These are phyloP conservation scores for Mustelus asterias DNA, from an alignment of 2,113 vertebrate genomes.

Conservation along the genomic window DNA sequence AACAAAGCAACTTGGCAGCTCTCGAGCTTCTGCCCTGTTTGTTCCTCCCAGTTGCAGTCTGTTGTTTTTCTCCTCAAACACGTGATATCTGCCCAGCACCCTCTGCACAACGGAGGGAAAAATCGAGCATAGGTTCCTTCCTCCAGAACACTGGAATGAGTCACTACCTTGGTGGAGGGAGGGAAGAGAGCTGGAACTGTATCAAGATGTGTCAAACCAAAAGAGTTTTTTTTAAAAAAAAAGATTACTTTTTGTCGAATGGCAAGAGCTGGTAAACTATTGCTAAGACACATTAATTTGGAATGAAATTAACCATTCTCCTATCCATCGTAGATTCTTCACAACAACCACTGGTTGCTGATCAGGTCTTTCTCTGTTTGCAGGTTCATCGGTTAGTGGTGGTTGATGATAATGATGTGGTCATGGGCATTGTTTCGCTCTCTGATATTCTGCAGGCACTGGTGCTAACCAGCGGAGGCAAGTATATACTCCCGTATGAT, in stretches of 20 bases:
- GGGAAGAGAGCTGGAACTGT: neutral
- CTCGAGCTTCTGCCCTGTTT: neutral
- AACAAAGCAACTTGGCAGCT: neutral
- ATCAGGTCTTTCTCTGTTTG: conserved; percentile 16
- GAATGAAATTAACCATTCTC: neutral
- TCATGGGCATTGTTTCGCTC: conserved; percentile 89
- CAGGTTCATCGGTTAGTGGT: conserved; percentile 94
- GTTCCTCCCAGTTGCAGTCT: neutral
- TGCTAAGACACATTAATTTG: neutral
- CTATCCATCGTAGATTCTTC: neutral
- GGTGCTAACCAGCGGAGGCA: conserved; percentile 67
- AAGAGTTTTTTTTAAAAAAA: neutral
- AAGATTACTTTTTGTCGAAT: neutral
- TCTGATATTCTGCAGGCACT: conserved; percentile 92
- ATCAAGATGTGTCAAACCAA: neutral
- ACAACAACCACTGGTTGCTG: neutral
- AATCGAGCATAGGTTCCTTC: neutral
- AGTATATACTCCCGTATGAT: conserved; percentile 13
- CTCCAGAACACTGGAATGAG: neutral
- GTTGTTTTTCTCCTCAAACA: neutral
- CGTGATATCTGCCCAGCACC: neutral
- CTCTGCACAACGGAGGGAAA: neutral
- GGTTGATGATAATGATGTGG: conserved; percentile 85
- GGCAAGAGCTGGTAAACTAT: neutral
- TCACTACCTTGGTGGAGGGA: neutral